Conservation (phyloP, 2,888 invertebrate species). For the Leucoma salicis region DNA sequence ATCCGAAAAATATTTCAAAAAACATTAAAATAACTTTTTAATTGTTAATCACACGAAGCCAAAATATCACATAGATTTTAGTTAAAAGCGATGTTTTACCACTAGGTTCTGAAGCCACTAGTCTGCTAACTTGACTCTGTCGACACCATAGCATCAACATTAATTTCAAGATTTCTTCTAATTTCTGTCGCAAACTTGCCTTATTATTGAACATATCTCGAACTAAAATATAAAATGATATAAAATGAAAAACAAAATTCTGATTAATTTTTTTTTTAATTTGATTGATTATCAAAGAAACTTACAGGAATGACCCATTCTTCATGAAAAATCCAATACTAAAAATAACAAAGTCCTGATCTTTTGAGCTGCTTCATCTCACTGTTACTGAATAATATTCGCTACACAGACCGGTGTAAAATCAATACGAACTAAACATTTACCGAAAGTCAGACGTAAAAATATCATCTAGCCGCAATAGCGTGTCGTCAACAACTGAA, state of each 20-base stretch:
- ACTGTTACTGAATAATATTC: constrained; percentile 48
- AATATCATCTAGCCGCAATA: constrained; percentile 65
- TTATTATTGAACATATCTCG: constrained; percentile 61
- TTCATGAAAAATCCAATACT: constrained; percentile 15
- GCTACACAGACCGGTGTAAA: constrained; percentile 48
- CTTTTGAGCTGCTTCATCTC: constrained; percentile 40
- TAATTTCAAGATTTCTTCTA: constrained; percentile 90
- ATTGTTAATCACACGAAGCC: too few species aligned
- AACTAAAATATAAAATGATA: constrained; percentile 57
- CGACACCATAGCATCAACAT: constrained; percentile 93
- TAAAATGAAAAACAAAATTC: constrained; percentile 11
- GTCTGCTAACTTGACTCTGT: constrained; percentile 86
- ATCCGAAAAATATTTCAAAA: too few species aligned
- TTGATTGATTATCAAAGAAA: constrained; percentile 25
- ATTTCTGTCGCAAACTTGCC: constrained; percentile 77
- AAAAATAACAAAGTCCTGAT: constrained; percentile 35
- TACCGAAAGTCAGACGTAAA: constrained; percentile 49
- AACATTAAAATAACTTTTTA: too few species aligned
- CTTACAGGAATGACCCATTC: constrained; percentile 71
- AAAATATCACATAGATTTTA: too few species aligned
- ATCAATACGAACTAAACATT: constrained; percentile 60
- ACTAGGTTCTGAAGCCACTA: constrained; percentile 82
- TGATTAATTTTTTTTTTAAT: neutral
- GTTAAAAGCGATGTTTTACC: constrained; percentile 59
- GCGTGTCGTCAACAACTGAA: constrained; percentile 70